Percentiles rank a stretch among this genome's conserved stretches.
phyloP scores from a whole-genome alignment of 2,797 vertebrate species.

The Salarias fasciatus region DNA sequence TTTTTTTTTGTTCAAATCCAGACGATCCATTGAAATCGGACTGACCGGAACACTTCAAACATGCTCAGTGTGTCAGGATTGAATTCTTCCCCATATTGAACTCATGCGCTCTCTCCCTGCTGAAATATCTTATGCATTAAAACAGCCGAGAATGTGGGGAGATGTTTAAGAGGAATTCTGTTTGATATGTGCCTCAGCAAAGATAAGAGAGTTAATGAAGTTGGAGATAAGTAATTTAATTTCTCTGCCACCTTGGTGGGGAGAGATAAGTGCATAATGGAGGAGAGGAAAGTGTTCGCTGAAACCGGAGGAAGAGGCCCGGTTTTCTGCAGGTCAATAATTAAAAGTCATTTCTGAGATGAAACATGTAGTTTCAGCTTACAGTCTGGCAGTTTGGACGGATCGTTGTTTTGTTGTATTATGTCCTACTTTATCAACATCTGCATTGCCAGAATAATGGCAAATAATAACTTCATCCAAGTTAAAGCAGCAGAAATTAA shows the following conservation, averaged over 20 bases:
- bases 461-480: not conserved
- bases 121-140: constrained; percentile 40
- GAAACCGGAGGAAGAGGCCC: constrained; percentile 41
- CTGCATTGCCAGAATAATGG: not conserved
- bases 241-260: constrained; percentile 65
- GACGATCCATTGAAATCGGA: too few relatives aligned
- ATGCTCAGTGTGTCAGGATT: too few relatives aligned
- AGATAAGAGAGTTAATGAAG: constrained; percentile 77
- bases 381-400: not conserved
- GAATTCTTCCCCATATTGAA: too few relatives aligned
- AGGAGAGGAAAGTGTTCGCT: constrained; percentile 43
- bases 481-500: not conserved
- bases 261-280: constrained; percentile 65
- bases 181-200: constrained; percentile 68
- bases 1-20: too few relatives aligned
- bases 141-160: constrained; percentile 30
- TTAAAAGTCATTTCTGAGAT: constrained; percentile 39
- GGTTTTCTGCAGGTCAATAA: constrained; percentile 48
- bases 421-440: constrained; percentile 16
- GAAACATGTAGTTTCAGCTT: constrained; percentile 24
- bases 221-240: constrained; percentile 78
- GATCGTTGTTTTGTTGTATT: constrained; percentile 11
- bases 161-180: constrained; percentile 65
- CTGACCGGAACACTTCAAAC: too few relatives aligned
- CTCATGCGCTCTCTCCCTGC: constrained; percentile 18